These are phyloP conservation scores for Athalia rosae DNA, from an alignment of 2,888 invertebrate species.

Conservation along the genomic window DNA sequence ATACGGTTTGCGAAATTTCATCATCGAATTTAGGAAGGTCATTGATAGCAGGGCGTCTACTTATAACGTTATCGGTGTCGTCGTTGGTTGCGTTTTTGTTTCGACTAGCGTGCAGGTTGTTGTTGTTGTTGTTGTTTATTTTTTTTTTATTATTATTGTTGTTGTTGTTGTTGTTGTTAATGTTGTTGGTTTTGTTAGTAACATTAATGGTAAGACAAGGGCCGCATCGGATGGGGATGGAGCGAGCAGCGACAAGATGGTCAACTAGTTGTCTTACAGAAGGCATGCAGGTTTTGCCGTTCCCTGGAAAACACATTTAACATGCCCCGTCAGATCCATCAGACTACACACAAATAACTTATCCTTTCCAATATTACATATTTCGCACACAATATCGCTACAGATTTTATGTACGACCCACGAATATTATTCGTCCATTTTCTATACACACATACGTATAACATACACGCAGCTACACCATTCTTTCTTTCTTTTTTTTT, in stretches of 20 bases:
- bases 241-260: slow-evolving; percentile 71
- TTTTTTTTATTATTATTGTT: slow-evolving; percentile 52
- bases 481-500: no score
- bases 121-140: neutral
- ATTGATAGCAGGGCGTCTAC: slow-evolving; percentile 49
- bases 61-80: no score
- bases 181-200: neutral
- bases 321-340: slow-evolving; percentile 71
- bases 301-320: slow-evolving; percentile 74
- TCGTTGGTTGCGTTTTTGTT: no score
- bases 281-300: slow-evolving; percentile 78
- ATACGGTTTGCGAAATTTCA: neutral
- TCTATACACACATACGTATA: neutral
- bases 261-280: slow-evolving; percentile 75
- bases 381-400: neutral
- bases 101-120: no score
- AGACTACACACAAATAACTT: slow-evolving; percentile 54
- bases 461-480: no score
- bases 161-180: slow-evolving; percentile 44
- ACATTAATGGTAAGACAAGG: slow-evolving; percentile 69
- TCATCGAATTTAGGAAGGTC: neutral
- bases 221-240: slow-evolving; percentile 70
- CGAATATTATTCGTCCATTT: neutral
- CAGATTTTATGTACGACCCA: slow-evolving; percentile 1
- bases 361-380: slow-evolving; percentile 43